Evolutionary conservation across 2,113 vertebrate genomes (phyloP).

Genomic region (Glaucomys volans): DNA sequence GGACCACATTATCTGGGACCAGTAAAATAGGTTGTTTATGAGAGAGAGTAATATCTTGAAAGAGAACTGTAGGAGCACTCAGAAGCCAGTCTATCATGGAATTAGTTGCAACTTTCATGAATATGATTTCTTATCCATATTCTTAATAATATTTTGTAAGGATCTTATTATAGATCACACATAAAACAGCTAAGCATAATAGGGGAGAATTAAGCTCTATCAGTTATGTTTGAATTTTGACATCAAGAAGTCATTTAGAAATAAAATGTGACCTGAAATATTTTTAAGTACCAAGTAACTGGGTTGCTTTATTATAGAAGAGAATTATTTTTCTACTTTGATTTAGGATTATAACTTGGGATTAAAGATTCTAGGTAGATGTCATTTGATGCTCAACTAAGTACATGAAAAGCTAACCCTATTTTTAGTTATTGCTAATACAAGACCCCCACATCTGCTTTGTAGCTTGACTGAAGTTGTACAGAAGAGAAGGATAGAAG

Average conservation of each 20-base stretch:
- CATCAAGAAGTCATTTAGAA: conserved; percentile 36
- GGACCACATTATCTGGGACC: background rate
- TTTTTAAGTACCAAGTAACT: conserved; percentile 33
- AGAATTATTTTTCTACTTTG: too few relatives aligned
- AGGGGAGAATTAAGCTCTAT: background rate
- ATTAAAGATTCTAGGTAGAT: background rate
- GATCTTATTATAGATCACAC: background rate
- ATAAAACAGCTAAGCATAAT: background rate
- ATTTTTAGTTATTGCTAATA: background rate
- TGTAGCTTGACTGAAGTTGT: background rate
- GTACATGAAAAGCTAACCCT: background rate
- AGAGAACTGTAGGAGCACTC: background rate
- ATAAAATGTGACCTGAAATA: conserved; percentile 34
- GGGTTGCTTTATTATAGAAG: background rate
- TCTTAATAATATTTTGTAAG: background rate
- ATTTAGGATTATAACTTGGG: background rate
- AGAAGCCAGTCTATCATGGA: background rate
- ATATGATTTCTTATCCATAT: background rate
- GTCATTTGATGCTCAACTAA: background rate
- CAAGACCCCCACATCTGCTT: conserved; percentile 7
- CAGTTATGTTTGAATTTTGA: background rate
- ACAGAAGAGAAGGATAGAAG: too few relatives aligned
- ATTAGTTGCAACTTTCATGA: background rate
- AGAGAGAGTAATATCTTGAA: background rate
- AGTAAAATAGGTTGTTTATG: background rate